These are phyloP conservation scores for Pteropus alecto DNA, from an alignment of 2,113 vertebrate genomes.

Conservation along the genomic window DNA sequence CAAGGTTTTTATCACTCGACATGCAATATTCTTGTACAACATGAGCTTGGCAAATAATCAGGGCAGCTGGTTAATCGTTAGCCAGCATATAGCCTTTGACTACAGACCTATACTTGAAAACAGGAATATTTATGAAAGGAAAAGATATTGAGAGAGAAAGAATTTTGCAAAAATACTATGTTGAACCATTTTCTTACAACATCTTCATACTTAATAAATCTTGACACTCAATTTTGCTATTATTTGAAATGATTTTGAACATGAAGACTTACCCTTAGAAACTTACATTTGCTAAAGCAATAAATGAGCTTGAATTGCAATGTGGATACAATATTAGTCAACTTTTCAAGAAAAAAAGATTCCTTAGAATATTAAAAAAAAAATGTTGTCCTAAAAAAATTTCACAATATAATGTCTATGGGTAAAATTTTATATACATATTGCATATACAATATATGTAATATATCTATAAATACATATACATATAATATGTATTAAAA, in stretches of 20 bases:
- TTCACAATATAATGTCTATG: too few relatives aligned
- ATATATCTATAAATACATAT: too few relatives aligned
- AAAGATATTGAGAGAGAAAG: not conserved
- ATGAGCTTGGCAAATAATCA: slow-evolving; percentile 58
- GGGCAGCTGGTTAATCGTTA: slow-evolving; percentile 38
- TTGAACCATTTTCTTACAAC: not conserved
- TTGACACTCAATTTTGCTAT: slow-evolving; percentile 20
- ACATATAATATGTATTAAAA: too few relatives aligned
- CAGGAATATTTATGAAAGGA: not conserved
- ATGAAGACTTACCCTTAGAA: not conserved
- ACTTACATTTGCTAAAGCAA: too few relatives aligned
- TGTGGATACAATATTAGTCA: too few relatives aligned
- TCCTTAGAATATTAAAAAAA: too few relatives aligned
- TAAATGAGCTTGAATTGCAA: too few relatives aligned
- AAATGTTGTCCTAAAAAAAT: too few relatives aligned
- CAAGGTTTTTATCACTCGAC: slow-evolving; percentile 48
- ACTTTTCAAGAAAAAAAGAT: too few relatives aligned
- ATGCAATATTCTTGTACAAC: slow-evolving; percentile 58
- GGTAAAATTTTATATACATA: too few relatives aligned
- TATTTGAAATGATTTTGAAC: slow-evolving; percentile 41
- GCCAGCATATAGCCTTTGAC: not conserved
- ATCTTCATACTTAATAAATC: slow-evolving; percentile 31
- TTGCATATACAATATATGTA: too few relatives aligned
- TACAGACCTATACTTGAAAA: slow-evolving; percentile 9
- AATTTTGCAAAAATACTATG: slow-evolving; percentile 18